A percentile compares a stretch with the other conserved stretches of the same genome.
Evolutionary conservation across 1,140 invertebrate genomes (phyloP).

Genomic region (Cryptotermes secundus): DNA sequence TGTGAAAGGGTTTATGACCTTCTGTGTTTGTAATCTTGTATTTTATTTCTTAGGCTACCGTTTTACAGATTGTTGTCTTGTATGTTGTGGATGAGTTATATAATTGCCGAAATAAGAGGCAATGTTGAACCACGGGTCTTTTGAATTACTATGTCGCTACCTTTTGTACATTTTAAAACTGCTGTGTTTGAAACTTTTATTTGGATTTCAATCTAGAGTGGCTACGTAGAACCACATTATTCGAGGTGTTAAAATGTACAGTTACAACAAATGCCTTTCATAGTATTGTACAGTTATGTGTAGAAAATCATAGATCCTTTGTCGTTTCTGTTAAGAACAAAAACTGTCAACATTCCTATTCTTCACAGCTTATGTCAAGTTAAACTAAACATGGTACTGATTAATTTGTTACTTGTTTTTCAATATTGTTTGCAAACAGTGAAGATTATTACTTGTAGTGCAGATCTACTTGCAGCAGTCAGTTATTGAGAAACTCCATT

Average conservation of each 20-base stretch:
- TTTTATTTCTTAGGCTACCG: conserved; percentile 4
- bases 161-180: neutral
- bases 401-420: no score
- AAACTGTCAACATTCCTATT: neutral
- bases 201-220: neutral
- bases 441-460: no score
- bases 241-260: neutral
- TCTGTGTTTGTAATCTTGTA: neutral
- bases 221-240: neutral
- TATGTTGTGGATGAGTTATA: neutral
- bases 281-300: neutral
- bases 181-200: neutral
- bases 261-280: neutral
- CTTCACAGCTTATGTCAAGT: no score
- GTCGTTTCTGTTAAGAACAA: neutral
- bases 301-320: neutral
- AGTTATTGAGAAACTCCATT: no score
- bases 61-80: neutral
- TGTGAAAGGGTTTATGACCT: neutral
- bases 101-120: neutral
- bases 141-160: neutral
- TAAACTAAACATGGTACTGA: no score
- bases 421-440: no score
- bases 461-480: no score
- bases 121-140: neutral